Conservation (phyloP, 35 echinoderm and acorn worm genomes). For the Heliocidaris tuberculata region DNA sequence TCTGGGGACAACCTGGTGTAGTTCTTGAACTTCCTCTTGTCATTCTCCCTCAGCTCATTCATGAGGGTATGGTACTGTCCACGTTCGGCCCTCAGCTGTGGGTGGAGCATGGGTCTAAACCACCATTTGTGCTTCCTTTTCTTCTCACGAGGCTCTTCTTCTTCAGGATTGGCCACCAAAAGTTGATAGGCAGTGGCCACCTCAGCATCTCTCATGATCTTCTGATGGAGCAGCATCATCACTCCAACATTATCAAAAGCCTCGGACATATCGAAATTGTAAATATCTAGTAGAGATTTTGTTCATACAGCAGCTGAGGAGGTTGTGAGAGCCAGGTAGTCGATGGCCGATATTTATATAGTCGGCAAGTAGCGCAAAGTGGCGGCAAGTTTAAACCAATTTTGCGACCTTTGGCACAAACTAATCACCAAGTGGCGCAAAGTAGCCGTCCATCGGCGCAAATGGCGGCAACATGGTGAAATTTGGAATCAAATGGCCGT, state of each 20-base stretch:
- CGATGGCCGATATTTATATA: neutral
- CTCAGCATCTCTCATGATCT: slow-evolving; percentile 29
- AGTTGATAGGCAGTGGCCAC: slow-evolving; percentile 34
- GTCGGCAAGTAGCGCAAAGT: slow-evolving; percentile 19
- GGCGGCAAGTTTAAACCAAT: slow-evolving; percentile 50
- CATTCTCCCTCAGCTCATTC: slow-evolving; percentile 17
- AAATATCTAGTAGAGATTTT: slow-evolving; percentile 39
- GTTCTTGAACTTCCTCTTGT: slow-evolving; percentile 22
- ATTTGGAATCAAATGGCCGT: slow-evolving; percentile 50
- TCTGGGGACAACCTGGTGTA: slow-evolving; percentile 14
- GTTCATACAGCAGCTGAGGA: slow-evolving; percentile 43
- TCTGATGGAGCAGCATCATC: slow-evolving; percentile 23
- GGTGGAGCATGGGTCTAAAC: no score
- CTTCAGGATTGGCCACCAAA: slow-evolving; percentile 20
- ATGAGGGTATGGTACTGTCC: neutral
- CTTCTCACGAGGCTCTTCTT: neutral
- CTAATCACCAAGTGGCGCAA: slow-evolving; percentile 50
- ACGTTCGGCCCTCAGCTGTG: no score
- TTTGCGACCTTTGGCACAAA: slow-evolving; percentile 51
- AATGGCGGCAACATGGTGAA: slow-evolving; percentile 38
- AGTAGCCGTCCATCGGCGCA: slow-evolving; percentile 44
- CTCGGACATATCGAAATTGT: neutral
- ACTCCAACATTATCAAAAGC: neutral
- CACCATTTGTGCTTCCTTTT: no score
- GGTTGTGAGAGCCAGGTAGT: slow-evolving; percentile 5